phyloP scores from a whole-genome alignment of 2,797 vertebrate species.

The Siniperca undulata region DNA sequence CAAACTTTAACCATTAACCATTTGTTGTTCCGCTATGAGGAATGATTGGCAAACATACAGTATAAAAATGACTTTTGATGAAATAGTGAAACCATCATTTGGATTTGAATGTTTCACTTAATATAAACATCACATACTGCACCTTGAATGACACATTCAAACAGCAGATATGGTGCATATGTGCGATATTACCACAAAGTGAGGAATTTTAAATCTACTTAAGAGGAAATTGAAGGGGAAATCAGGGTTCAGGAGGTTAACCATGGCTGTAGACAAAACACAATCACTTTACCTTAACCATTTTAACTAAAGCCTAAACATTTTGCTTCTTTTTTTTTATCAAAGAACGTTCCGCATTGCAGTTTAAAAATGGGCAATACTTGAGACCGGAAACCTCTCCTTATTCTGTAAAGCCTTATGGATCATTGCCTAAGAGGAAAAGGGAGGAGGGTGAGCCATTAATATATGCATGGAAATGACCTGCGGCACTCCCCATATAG shows the following conservation, averaged over 20 bases:
- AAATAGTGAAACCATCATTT: neutral
- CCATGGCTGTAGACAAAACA: conserved; percentile 9
- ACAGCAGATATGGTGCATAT: neutral
- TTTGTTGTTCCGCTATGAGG: too few species aligned
- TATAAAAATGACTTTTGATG: neutral
- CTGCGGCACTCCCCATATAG: conserved; percentile 80
- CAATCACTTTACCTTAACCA: neutral
- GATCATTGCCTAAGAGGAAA: conserved; percentile 72
- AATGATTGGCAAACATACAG: too few species aligned
- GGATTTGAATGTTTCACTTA: neutral
- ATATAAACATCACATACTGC: too few species aligned
- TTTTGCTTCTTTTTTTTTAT: conserved; percentile 50
- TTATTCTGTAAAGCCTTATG: conserved; percentile 79
- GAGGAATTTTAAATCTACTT: neutral
- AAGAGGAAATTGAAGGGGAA: neutral
- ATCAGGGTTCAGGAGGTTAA: conserved; percentile 3
- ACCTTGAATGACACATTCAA: neutral
- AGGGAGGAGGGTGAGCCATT: conserved; percentile 64
- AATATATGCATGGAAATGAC: conserved; percentile 88
- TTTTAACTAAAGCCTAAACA: conserved; percentile 34
- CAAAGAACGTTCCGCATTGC: conserved; percentile 52
- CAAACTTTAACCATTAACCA: neutral
- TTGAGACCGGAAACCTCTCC: conserved; percentile 63
- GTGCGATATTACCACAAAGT: neutral
- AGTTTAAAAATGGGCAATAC: conserved; percentile 68